A percentile compares a stretch with the other conserved stretches of the same genome.
phyloP scores from a whole-genome alignment of 2,113 vertebrate species.

The Xyliphius kryptos region DNA sequence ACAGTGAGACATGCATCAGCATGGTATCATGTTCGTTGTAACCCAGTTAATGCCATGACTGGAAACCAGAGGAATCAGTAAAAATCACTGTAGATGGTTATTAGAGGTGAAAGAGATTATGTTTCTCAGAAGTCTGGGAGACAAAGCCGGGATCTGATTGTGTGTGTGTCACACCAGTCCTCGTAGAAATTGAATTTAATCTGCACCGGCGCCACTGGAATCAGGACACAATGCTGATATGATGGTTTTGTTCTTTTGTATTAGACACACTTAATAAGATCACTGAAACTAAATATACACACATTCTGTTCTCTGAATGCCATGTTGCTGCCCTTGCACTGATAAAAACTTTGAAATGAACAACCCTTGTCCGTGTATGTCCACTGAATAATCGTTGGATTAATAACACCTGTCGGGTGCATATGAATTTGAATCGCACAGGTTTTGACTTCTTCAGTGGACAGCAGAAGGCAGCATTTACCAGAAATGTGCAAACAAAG shows the following conservation, averaged over 20 bases:
- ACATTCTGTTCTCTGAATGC: neutral
- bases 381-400: too few relatives aligned
- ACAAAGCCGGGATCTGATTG: constrained; percentile 9
- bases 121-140: constrained; percentile 13
- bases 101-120: constrained; percentile 5
- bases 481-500: too few relatives aligned
- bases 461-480: too few relatives aligned
- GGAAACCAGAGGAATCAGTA: constrained; percentile 7
- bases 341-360: neutral
- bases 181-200: constrained; percentile 5
- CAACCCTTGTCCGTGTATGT: too few relatives aligned
- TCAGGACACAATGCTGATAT: constrained; percentile 3
- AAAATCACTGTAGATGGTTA: constrained; percentile 1
- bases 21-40: neutral
- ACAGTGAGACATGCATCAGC: constrained; percentile 1
- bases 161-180: constrained; percentile 11
- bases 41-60: constrained; percentile 19
- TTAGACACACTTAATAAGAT: constrained; percentile 8
- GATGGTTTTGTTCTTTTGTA: neutral
- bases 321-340: neutral
- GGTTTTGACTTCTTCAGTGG: too few relatives aligned
- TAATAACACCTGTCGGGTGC: too few relatives aligned
- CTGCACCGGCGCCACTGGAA: neutral
- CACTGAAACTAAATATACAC: constrained; percentile 2
- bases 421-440: too few relatives aligned